A percentile compares a stretch with the other conserved stretches of the same genome.
phyloP scores from a whole-genome alignment of 1,140 invertebrate genomes.

The Asobara japonica region DNA sequence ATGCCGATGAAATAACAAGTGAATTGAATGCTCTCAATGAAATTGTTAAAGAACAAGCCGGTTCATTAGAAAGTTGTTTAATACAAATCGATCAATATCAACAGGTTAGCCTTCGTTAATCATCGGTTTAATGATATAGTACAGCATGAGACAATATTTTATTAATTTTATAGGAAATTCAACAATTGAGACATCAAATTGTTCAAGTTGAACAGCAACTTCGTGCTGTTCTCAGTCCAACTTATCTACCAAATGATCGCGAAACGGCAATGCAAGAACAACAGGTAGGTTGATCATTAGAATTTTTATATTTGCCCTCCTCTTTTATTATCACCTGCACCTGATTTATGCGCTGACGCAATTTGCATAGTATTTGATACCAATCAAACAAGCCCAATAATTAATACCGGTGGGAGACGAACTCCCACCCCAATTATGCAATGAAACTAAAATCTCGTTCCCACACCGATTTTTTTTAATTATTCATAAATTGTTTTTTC shows the following conservation, averaged over 20 bases:
- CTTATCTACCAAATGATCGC: constrained; percentile 82
- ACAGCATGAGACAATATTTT: constrained; percentile 23
- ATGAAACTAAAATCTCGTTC: background rate
- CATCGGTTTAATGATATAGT: background rate
- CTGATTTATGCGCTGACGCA: constrained; percentile 49
- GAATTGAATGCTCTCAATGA: constrained; percentile 76
- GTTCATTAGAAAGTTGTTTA: constrained; percentile 80
- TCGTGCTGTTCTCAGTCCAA: constrained; percentile 80
- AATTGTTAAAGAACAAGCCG: constrained; percentile 76
- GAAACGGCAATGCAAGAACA: constrained; percentile 87
- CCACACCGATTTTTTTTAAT: background rate
- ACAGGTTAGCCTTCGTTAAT: constrained; percentile 65
- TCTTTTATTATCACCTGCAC: constrained; percentile 47
- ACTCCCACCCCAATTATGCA: background rate
- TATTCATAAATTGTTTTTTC: constrained; percentile 12
- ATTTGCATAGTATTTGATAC: constrained; percentile 57
- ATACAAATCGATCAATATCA: constrained; percentile 88
- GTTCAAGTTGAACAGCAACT: constrained; percentile 88
- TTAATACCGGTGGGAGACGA: constrained; percentile 12
- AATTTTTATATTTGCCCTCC: constrained; percentile 23
- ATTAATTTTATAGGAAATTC: constrained; percentile 78
- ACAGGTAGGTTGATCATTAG: constrained; percentile 80
- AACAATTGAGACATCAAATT: constrained; percentile 82
- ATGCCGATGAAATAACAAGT: constrained; percentile 74
- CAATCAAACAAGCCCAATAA: constrained; percentile 59